Conservation (phyloP, 2,113 vertebrate species). For the Epinephelus cyanopodus region DNA sequence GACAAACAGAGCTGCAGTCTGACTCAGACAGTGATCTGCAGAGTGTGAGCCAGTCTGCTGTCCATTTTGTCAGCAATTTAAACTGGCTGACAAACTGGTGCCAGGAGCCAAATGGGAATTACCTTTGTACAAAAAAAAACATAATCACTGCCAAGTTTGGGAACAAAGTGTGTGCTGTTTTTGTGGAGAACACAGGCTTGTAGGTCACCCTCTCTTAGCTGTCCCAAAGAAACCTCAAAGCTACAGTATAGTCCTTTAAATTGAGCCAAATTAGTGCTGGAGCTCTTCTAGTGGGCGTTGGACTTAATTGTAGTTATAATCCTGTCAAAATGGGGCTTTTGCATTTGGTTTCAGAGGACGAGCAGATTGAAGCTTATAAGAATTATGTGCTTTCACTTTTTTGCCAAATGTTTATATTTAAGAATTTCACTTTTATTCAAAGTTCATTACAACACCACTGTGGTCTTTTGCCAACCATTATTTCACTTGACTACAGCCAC, state of each 20-base stretch:
- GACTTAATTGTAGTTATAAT: background rate
- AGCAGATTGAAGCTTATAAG: background rate
- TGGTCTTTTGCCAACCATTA: background rate
- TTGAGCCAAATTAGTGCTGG: background rate
- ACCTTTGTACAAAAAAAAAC: constrained; percentile 9
- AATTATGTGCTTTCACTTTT: background rate
- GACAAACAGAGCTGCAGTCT: background rate
- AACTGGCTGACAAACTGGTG: constrained; percentile 27
- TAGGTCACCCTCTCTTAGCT: background rate
- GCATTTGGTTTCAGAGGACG: background rate
- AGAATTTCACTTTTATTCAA: background rate
- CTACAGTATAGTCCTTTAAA: background rate
- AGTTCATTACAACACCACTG: background rate
- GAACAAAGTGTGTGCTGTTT: background rate
- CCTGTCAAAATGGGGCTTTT: background rate
- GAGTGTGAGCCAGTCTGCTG: constrained; percentile 1
- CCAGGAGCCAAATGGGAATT: constrained; percentile 29
- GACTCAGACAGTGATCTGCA: background rate
- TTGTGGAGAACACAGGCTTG: background rate
- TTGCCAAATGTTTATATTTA: background rate
- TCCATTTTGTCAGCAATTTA: constrained; percentile 23
- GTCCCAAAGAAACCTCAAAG: background rate
- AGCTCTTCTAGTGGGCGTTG: background rate
- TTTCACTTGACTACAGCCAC: constrained; percentile 1
- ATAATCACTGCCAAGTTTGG: background rate